Conservation (phyloP, 2,888 invertebrate genomes). For the Hemithea aestivaria region DNA sequence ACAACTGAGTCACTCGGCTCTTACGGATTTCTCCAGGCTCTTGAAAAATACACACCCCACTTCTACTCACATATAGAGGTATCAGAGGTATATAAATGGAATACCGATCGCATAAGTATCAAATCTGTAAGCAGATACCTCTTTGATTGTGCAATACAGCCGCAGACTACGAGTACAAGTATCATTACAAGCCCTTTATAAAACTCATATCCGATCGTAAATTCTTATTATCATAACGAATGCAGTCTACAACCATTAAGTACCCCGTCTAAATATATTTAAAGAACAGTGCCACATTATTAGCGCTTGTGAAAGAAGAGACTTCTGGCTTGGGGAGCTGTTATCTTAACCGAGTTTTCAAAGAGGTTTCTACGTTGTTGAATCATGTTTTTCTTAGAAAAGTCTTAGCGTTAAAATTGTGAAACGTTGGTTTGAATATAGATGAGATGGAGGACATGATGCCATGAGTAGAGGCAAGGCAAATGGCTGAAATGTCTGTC, state of each 20-base stretch:
- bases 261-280: constrained; percentile 26
- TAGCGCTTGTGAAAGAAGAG: constrained; percentile 17
- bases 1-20: no score
- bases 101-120: no score
- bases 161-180: constrained; percentile 23
- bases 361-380: constrained; percentile 12
- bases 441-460: not conserved
- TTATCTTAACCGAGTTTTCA: constrained; percentile 24
- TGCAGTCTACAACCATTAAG: constrained; percentile 30
- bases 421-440: constrained; percentile 11
- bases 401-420: constrained; percentile 8
- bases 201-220: constrained; percentile 40
- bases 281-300: constrained; percentile 25
- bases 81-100: no score
- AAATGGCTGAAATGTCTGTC: not conserved
- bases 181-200: constrained; percentile 15
- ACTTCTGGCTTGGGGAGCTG: constrained; percentile 6
- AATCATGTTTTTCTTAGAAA: constrained; percentile 13
- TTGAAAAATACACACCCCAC: no score
- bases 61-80: no score
- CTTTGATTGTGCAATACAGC: constrained; percentile 29
- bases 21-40: no score
- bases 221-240: constrained; percentile 39
- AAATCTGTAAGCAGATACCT: constrained; percentile 3
- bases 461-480: not conserved